These are phyloP conservation scores for Cantharis flavilabris DNA, from an alignment of 2,888 invertebrate species.

Conservation along the genomic window DNA sequence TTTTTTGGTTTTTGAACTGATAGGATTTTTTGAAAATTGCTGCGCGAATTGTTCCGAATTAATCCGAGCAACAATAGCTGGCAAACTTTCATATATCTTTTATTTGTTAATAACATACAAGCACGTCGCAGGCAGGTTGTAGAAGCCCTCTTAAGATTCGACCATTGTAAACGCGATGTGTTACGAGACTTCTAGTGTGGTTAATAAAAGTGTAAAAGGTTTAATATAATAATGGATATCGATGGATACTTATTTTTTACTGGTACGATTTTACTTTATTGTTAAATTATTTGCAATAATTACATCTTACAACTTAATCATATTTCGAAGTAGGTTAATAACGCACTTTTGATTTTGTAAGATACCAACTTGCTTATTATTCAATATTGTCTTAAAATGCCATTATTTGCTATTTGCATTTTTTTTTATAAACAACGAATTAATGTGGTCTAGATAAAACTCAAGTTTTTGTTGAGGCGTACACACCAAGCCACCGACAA, in stretches of 20 bases:
- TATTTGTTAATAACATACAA: conserved; percentile 34
- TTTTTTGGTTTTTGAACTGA: conserved; percentile 8
- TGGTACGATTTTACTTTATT: conserved; percentile 17
- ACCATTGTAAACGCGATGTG: conserved; percentile 25
- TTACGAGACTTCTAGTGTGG: conserved; percentile 20
- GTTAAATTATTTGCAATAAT: background rate
- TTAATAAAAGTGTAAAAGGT: conserved; percentile 26
- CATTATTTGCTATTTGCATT: background rate
- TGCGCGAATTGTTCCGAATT: conserved; percentile 5
- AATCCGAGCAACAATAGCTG: conserved; percentile 15
- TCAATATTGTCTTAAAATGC: background rate
- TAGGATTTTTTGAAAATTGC: conserved; percentile 18
- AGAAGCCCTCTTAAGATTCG: conserved; percentile 24
- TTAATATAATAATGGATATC: conserved; percentile 33
- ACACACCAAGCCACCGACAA: background rate
- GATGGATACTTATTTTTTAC: conserved; percentile 28
- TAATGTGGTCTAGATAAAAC: too few species aligned
- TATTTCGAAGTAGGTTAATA: background rate
- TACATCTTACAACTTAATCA: background rate
- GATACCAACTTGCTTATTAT: background rate
- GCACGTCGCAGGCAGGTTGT: conserved; percentile 31
- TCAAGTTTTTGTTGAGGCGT: background rate
- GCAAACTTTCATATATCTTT: conserved; percentile 34
- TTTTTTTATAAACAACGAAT: background rate
- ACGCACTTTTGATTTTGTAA: background rate